phyloP scores from a whole-genome alignment of 2,113 vertebrate genomes.

The Baryphthengus martii region DNA sequence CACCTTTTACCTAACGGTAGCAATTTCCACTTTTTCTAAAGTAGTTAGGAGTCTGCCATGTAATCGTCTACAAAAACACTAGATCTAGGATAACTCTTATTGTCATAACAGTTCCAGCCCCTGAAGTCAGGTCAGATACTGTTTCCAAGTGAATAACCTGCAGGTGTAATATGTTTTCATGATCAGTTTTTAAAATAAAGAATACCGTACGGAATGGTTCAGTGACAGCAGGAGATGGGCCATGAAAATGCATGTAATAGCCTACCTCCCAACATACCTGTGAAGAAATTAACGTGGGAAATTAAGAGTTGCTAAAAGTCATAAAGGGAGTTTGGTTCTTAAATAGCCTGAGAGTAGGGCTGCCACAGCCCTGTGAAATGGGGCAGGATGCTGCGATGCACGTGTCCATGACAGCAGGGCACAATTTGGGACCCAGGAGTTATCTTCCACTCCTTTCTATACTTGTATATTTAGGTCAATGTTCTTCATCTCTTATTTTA shows the following conservation, averaged over 20 bases:
- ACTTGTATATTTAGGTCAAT: neutral
- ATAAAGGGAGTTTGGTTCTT: neutral
- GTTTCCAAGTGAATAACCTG: neutral
- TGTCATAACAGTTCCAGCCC: rapidly evolving
- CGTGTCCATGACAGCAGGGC: neutral
- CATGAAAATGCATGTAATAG: neutral
- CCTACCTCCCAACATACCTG: neutral
- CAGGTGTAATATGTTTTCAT: neutral
- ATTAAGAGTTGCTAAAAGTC: neutral
- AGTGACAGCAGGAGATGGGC: neutral
- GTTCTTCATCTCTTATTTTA: neutral
- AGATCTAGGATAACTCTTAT: neutral
- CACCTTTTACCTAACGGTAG: neutral
- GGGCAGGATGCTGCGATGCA: neutral
- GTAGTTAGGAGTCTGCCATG: neutral
- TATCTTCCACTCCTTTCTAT: neutral
- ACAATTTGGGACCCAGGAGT: neutral
- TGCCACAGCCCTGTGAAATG: neutral
- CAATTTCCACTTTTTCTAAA: neutral
- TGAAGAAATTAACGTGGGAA: neutral
- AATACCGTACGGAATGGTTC: neutral
- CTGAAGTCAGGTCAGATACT: neutral
- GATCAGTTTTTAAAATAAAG: neutral
- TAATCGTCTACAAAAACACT: neutral
- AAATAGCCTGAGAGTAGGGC: neutral